Evolutionary conservation across 2,113 vertebrate genomes (phyloP), one percentile per base, ranked within the genome.

Genomic region (Neotoma lepida): DNA sequence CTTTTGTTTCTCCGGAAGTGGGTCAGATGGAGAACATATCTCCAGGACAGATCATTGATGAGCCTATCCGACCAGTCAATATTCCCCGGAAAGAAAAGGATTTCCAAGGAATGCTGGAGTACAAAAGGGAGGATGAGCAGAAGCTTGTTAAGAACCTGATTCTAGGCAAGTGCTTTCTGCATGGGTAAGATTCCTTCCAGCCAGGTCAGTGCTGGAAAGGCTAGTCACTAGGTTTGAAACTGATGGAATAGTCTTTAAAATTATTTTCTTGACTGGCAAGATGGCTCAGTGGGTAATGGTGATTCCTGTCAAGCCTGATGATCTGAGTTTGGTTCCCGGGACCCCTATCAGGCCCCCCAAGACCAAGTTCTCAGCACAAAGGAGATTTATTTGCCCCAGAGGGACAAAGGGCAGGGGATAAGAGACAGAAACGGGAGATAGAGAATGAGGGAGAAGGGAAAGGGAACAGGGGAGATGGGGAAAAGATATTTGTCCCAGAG

Each of bases 71-170:
- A 93, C 99, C 99, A 0, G 99, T 99, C 86, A 99, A 99, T 98
- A 99, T 99, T 96, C 99, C 99, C n/a, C 99, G 99, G 95, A 99
- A 99, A 90, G 99, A 99, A 97, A 99, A 99, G 96, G 99, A 99
- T 96, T 99, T 99, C 99, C 99, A 99, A 94, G 99, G 99, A 89
- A 99, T 99, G 99, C 95, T 99, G 97, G 99, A 99, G 87, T 99
- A 99, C 97, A 99, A 99, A 98, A 99, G 99, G 98, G 99, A 99
- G 78, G 99, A 99, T 95, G 99, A 99, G 94, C 98, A 99, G 74
- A 99, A 99, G 90, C 99, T 99, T 89, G 98, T 99, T 86, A 99
- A 99, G 98, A 99, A 99, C 97, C 99, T 99, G 88, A 99, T 99
- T 97, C 98, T 99, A 85, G 99, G 99, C 98, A 97, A 98, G 98